Conservation (phyloP, 2,113 vertebrate genomes). For the Gymnobelideus leadbeateri region DNA sequence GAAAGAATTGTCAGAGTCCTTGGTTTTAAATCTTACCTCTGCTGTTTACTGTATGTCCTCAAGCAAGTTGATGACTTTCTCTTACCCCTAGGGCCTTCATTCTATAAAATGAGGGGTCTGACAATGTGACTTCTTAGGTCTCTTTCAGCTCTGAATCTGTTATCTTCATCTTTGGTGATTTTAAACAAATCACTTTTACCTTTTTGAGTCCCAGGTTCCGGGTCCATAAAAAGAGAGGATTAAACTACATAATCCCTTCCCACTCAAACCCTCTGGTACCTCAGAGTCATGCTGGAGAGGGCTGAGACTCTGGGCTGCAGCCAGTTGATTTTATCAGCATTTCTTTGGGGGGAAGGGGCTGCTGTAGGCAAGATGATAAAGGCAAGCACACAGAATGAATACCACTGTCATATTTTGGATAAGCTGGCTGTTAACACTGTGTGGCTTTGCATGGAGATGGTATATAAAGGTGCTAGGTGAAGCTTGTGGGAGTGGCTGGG, state of each 20-base stretch:
- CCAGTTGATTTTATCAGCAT: not conserved
- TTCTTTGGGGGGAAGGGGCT: not conserved
- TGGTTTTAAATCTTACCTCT: not conserved
- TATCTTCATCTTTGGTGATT: not conserved
- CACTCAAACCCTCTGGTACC: not conserved
- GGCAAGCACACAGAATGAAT: not conserved
- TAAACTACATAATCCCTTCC: not conserved
- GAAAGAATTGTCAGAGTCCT: not conserved
- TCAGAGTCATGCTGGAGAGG: not conserved
- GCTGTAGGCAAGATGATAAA: not conserved
- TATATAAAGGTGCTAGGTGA: not conserved
- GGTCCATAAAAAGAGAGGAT: not conserved
- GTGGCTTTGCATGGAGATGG: not conserved
- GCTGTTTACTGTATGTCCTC: not conserved
- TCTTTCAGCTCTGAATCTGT: not conserved
- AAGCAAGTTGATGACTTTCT: not conserved
- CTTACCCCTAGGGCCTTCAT: not conserved
- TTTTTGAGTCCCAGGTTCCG: not conserved
- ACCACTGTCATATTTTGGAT: not conserved
- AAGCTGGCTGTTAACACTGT: not conserved
- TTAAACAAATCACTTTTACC: not conserved
- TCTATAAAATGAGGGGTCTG: not conserved
- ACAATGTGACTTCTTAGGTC: not conserved
- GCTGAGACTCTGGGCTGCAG: not conserved
- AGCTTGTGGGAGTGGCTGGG: not conserved